A percentile compares a stretch with the other conserved stretches of the same genome.
These are phyloP conservation scores for Osmerus mordax DNA, from an alignment of 2,113 vertebrate species.

Conservation along the genomic window DNA sequence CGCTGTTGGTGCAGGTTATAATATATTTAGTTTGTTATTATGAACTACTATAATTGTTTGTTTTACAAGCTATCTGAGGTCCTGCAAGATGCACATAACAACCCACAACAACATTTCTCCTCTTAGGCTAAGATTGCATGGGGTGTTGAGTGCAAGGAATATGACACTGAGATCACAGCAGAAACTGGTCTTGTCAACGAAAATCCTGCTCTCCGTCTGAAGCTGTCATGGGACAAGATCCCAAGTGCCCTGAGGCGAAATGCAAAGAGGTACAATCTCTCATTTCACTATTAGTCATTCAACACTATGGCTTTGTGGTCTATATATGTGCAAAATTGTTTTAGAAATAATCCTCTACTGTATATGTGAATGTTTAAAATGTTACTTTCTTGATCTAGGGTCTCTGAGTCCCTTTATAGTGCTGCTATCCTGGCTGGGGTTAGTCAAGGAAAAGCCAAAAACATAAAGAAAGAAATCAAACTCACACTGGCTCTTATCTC, in stretches of 20 bases:
- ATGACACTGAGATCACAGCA: conserved; percentile 48
- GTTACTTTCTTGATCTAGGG: conserved; percentile 52
- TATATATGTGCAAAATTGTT: not conserved
- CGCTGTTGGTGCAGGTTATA: not conserved
- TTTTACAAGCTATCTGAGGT: not conserved
- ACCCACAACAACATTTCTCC: not conserved
- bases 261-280: conserved; percentile 63
- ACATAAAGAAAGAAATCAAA: conserved; percentile 64
- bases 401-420: conserved; percentile 51
- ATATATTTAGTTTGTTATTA: not conserved
- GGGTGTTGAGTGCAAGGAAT: conserved; percentile 71
- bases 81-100: not conserved
- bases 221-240: conserved; percentile 65
- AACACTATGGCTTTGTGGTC: not conserved
- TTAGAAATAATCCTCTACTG: not conserved
- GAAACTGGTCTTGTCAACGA: conserved; percentile 60
- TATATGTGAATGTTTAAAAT: not conserved
- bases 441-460: conserved; percentile 49
- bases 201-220: conserved; percentile 67
- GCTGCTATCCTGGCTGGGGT: conserved; percentile 51
- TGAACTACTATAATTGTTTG: not conserved
- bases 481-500: conserved; percentile 68
- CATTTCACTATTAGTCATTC: not conserved
- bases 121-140: conserved; percentile 66
- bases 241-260: conserved; percentile 50